Conservation (phyloP, 2,888 invertebrate genomes). For the Tenthredo distinguenda region DNA sequence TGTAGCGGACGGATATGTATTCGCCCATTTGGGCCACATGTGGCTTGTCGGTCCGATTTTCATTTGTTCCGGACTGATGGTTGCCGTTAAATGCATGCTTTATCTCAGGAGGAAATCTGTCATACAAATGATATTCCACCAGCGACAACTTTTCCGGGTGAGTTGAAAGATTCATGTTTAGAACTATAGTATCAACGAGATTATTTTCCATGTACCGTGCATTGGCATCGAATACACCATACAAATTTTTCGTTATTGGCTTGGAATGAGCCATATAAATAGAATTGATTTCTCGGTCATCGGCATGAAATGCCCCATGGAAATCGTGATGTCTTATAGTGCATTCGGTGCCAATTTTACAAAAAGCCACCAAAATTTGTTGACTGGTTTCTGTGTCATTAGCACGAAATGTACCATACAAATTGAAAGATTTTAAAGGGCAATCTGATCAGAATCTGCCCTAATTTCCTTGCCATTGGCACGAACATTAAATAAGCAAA, state of each 20-base stretch:
- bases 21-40: slow-evolving; percentile 84
- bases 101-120: slow-evolving; percentile 84
- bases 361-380: background rate
- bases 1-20: slow-evolving; percentile 81
- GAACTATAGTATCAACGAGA: background rate
- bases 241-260: background rate
- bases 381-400: background rate
- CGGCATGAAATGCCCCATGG: background rate
- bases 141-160: slow-evolving; percentile 83
- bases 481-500: background rate
- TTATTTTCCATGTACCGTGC: background rate
- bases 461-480: background rate
- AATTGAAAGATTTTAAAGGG: background rate
- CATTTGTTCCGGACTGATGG: slow-evolving; percentile 85
- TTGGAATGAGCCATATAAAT: background rate
- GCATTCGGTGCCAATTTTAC: background rate
- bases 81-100: slow-evolving; percentile 84
- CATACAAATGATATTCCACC: slow-evolving; percentile 83
- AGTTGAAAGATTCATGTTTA: slow-evolving; percentile 67
- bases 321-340: background rate
- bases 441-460: background rate
- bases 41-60: slow-evolving; percentile 85
- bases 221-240: background rate
- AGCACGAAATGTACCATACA: background rate
- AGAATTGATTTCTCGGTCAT: background rate